Base-by-base conservation (phyloP, 2,888 invertebrate species). In the Stenodera caucasica region DNA sequence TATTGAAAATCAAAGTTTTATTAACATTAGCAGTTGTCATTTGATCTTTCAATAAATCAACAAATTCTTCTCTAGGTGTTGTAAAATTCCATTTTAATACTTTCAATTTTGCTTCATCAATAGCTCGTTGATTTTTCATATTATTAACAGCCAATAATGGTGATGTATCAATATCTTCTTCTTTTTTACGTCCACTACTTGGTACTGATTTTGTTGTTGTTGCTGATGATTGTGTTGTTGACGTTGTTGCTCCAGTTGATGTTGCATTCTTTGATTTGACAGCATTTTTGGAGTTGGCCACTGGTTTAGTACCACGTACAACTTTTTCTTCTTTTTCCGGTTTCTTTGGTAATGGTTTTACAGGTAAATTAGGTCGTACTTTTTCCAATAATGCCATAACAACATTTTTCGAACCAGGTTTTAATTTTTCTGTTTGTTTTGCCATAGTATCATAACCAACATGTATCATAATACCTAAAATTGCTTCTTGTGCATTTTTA, bases 41-140 rank as follows among this genome's bases (percentile, higher is more conserved):
- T 77, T 96, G 94, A 66, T 93, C 93, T 70, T 90, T 91, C 51
- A 99, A 81, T 65, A 97, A 86, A 15, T 96, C 94, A 12, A 95
- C 91, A 82, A 97, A 98, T 77, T 99, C 98, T 72, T 92, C 92
- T 26, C 96, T 85, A 0, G 98, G 97, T 0, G 91, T 88, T 0
- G 93, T 90, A 75, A 98, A 98, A 78, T 96, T 95, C 98, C 98
- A 98, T 78, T 94, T 96, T 18, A 98, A 82, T 5, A 92, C 89
- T 82, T 95, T 95, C 59, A 98, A 83, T 78, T 93, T 93, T 73
- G 94, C 94, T 78, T 99, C 98, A 75, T 99, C 98, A 52, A 94
- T 90, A 50, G 94, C 87, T 56, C 99, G 85, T 78, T 96, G 96
- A 77, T 94, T 92, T 80, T 98, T 98, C 53, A 92, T 84, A 75